phyloP scores from a whole-genome alignment of 2,113 vertebrate genomes.

The Gadus chalcogrammus region DNA sequence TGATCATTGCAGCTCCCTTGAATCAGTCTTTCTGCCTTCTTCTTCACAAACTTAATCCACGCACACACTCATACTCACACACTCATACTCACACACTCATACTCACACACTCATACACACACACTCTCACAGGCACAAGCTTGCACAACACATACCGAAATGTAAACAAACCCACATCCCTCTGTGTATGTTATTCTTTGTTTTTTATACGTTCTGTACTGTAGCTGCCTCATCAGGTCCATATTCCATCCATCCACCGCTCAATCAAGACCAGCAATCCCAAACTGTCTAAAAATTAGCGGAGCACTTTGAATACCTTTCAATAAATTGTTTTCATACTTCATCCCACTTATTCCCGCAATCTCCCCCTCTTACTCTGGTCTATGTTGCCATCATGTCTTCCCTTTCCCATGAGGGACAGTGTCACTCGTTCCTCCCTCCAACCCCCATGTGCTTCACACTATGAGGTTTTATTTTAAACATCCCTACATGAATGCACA shows the following conservation, averaged over 20 bases:
- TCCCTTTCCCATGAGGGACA: constrained; percentile 56
- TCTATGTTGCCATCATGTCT: constrained; percentile 3
- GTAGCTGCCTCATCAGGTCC: neutral
- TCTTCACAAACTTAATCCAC: constrained; percentile 64
- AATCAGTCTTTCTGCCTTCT: constrained; percentile 64
- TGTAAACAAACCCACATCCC: constrained; percentile 1
- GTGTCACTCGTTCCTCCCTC: constrained; percentile 33
- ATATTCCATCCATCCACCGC: neutral
- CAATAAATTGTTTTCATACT: neutral
- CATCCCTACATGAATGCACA: constrained; percentile 55
- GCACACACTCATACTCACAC: no score
- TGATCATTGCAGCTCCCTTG: constrained; percentile 72
- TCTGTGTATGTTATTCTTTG: neutral
- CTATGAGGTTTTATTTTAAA: constrained; percentile 62
- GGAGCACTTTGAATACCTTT: neutral
- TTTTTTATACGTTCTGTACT: constrained; percentile 2
- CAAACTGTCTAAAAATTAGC: neutral
- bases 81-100: neutral
- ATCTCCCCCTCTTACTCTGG: neutral
- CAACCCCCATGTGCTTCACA: constrained; percentile 35
- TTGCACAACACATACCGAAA: no score
- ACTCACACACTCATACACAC: constrained; percentile 1
- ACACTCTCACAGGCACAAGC: constrained; percentile 18
- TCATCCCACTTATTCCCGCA: neutral
- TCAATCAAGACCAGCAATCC: neutral